phyloP scores from a whole-genome alignment of 1,140 invertebrate species.

The Solenopsis invicta region DNA sequence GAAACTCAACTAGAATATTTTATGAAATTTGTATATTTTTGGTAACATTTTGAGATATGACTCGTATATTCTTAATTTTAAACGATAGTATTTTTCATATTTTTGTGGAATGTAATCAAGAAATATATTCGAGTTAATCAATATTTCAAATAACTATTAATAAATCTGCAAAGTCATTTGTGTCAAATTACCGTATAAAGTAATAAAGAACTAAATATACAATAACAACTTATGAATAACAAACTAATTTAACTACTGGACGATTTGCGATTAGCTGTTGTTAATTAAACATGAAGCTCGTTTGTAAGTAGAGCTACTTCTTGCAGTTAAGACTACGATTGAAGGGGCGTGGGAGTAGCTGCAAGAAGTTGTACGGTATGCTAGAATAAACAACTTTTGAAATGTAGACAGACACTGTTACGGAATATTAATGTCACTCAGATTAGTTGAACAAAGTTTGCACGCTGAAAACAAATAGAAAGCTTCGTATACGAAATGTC shows the following conservation, averaged over 20 bases:
- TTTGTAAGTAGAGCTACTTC: conserved; percentile 18
- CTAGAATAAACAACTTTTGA: conserved; percentile 52
- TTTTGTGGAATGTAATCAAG: not conserved
- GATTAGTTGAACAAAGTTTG: conserved; percentile 52
- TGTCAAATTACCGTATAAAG: not conserved
- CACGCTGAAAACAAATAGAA: conserved; percentile 42
- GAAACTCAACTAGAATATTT: too few relatives aligned
- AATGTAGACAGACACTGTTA: conserved; percentile 53
- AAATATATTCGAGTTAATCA: not conserved
- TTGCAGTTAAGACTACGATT: conserved; percentile 3
- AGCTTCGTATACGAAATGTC: not conserved
- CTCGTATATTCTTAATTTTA: too few relatives aligned
- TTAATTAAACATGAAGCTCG: conserved; percentile 45
- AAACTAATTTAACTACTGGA: not conserved
- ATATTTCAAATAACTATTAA: not conserved
- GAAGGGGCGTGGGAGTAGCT: not conserved
- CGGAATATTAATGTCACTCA: conserved; percentile 49
- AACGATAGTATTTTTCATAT: not conserved
- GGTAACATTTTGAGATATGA: too few relatives aligned
- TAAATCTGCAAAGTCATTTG: not conserved
- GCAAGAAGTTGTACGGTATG: conserved; percentile 35
- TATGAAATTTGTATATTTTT: too few relatives aligned
- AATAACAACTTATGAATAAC: not conserved
- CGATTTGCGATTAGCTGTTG: conserved; percentile 13
- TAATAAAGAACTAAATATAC: conserved; percentile 1